A percentile compares a stretch with the other conserved stretches of the same genome.
phyloP scores from a whole-genome alignment of 2,888 invertebrate species.

The Calliopum simillimum region DNA sequence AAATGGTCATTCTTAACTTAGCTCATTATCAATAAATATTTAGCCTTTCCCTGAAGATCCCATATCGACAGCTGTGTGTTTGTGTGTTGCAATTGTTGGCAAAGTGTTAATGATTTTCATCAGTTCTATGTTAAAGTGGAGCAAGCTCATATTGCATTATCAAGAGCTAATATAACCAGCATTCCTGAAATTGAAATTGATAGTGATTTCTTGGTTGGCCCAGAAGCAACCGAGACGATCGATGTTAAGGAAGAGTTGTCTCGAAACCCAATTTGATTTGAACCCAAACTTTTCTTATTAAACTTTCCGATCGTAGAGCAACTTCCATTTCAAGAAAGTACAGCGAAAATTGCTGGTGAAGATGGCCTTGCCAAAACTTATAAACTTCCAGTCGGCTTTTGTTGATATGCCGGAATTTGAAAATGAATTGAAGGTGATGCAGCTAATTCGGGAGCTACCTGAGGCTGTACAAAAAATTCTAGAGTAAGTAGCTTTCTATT shows the following conservation, averaged over 20 bases:
- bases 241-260: no score
- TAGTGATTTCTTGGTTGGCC: no score
- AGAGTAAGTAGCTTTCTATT: not conserved
- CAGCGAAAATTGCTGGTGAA: not conserved
- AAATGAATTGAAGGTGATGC: conserved; percentile 51
- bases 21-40: not conserved
- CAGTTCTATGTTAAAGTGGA: conserved; percentile 57
- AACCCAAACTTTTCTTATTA: no score
- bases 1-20: not conserved
- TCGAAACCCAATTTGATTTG: no score
- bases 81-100: conserved; percentile 61
- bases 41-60: conserved; percentile 49
- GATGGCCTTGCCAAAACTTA: conserved; percentile 9
- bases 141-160: conserved; percentile 53
- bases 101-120: conserved; percentile 56
- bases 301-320: no score
- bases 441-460: conserved; percentile 40
- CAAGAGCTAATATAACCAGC: no score
- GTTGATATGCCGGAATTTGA: conserved; percentile 38
- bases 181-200: no score
- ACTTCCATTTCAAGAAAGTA: no score
- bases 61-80: no score
- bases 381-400: conserved; percentile 3
- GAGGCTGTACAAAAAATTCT: not conserved
- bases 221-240: no score